Evolutionary conservation across 2,797 vertebrate species (phyloP).

Genomic region (Labroides dimidiatus): DNA sequence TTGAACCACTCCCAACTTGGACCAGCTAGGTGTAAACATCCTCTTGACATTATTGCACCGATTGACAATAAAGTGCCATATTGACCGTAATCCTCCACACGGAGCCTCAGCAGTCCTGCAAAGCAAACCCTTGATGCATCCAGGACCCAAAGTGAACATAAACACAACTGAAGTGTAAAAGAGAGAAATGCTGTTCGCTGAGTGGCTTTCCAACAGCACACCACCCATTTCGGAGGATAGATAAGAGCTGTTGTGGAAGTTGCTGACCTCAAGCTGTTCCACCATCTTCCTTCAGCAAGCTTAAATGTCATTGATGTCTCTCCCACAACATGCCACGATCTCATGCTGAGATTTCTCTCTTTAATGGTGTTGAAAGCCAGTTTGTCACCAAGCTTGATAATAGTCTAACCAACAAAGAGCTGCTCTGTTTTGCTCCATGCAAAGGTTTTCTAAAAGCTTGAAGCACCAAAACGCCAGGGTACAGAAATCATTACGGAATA

Average conservation of each 20-base stretch:
- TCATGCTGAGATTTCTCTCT: constrained; percentile 53
- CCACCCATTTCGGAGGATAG: constrained; percentile 11
- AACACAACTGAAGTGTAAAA: constrained; percentile 17
- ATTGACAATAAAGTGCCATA: not conserved
- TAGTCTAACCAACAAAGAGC: constrained; percentile 58
- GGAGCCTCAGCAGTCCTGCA: not conserved
- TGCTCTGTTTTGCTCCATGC: constrained; percentile 53
- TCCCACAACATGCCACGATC: constrained; percentile 12
- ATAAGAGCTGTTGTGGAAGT: not conserved
- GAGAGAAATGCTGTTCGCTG: constrained; percentile 33
- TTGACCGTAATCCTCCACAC: not conserved
- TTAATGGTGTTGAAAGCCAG: constrained; percentile 51
- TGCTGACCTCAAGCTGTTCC: constrained; percentile 13
- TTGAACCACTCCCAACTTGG: not conserved
- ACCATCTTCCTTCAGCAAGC: constrained; percentile 5
- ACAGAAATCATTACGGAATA: constrained; percentile 30
- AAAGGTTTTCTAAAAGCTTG: constrained; percentile 48
- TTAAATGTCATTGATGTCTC: constrained; percentile 14
- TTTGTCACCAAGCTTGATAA: constrained; percentile 61
- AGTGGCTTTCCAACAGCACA: not conserved
- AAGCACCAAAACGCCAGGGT: constrained; percentile 36
- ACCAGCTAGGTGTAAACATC: not conserved
- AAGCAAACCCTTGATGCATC: not conserved
- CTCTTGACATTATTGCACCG: not conserved
- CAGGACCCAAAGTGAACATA: constrained; percentile 2